Evolutionary conservation across 2,888 invertebrate species (phyloP).

Genomic region (Pimpla rufipes): DNA sequence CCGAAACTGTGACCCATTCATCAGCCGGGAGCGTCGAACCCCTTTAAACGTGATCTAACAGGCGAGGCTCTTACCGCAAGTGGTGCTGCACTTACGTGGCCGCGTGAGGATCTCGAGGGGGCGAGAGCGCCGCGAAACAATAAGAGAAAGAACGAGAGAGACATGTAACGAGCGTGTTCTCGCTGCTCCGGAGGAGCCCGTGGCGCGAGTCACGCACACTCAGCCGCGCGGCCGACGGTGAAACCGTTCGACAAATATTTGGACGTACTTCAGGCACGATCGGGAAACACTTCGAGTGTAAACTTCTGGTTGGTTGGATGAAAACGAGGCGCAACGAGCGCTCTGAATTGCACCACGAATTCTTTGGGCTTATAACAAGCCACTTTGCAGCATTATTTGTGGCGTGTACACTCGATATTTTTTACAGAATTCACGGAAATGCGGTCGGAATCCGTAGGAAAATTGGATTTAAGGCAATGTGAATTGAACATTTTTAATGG

Average conservation of each 20-base stretch:
- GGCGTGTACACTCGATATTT: no score
- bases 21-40: conserved; percentile 12
- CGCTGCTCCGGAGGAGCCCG: background rate
- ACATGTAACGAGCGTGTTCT: background rate
- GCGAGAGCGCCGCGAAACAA: conserved; percentile 6
- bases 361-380: background rate
- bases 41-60: background rate
- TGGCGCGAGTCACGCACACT: background rate
- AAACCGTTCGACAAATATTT: conserved; percentile 23
- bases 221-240: background rate
- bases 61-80: background rate
- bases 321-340: background rate
- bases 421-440: no score
- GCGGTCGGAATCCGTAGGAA: no score
- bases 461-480: no score
- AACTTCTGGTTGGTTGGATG: background rate
- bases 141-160: background rate
- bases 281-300: conserved; percentile 17
- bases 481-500: no score
- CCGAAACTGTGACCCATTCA: background rate
- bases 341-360: background rate
- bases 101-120: background rate
- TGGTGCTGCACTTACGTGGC: background rate
- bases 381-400: background rate
- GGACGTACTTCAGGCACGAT: conserved; percentile 6